Base-by-base conservation (phyloP, 2,113 vertebrate species). In the Prionailurus viverrinus region DNA sequence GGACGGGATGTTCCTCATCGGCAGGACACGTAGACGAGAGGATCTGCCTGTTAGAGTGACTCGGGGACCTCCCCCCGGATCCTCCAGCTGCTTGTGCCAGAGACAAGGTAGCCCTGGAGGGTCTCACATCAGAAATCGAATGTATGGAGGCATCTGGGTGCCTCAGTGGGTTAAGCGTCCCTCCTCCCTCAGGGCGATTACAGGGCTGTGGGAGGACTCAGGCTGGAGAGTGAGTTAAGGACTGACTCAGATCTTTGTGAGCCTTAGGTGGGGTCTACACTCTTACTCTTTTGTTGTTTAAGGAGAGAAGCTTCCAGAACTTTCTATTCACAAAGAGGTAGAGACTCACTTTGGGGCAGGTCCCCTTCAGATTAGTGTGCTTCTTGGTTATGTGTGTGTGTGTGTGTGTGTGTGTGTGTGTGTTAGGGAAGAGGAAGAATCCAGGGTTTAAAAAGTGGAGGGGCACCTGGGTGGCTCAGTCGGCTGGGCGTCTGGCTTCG, bases 1-100 rank as follows among this genome's bases (percentile, higher is more conserved):
- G 23, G 55, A 7, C 0, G 0, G 18, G 13, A 4, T 11, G 36
- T 14, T 11, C 19, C 10, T 71, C 51, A 2, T 31, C 2, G 9
- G 11, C 25, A 4, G 66, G 76, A 13, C 76, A 1, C 0, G 7
- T 19, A 0, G 3, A n/a, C 15, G 13, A 33, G 2, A 18, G 19
- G 14, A 12, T 66, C 33, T 85, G 7, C 81, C 39, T 19, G 29
- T 14, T 19, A 4, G 0, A 55, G 25, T 2, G 66, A 61, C 65
- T 55, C 78, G 7, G 21, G 25, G 7, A n/a, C 66, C 36, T 36
- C 68, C n/a, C 7, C 58, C 76, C 2, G 6, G 21, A 10, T n/a
- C 79, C 29, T 0, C 5, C 45, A 2, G 2, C 9, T 21, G 29
- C 14, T 14, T 39, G 29, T 45, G 41, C 39, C 33, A 19, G 36